Conservation (phyloP, 2,797 vertebrate genomes). For the Aldrovandia affinis region DNA sequence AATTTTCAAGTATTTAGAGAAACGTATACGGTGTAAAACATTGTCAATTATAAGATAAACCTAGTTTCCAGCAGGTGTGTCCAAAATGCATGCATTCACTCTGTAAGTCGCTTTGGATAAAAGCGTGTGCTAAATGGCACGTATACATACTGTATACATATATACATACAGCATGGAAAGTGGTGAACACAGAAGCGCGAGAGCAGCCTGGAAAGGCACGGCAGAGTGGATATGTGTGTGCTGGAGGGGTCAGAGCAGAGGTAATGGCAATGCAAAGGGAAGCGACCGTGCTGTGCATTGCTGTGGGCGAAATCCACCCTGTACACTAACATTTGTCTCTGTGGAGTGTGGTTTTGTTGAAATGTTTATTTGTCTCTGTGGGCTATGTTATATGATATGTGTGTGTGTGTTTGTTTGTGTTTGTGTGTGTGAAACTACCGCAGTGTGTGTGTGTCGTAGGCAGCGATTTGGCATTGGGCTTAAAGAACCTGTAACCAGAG, state of each 20-base stretch:
- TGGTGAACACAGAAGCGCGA: not conserved
- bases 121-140: too few relatives aligned
- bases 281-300: not conserved
- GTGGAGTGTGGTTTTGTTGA: not conserved
- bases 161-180: not conserved
- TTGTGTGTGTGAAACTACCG: not conserved
- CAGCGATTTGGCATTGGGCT: not conserved
- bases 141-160: too few relatives aligned
- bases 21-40: too few relatives aligned
- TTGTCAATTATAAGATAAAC: too few relatives aligned
- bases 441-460: not conserved
- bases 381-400: not conserved
- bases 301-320: too few relatives aligned
- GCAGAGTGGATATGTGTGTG: not conserved
- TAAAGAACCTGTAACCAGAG: not conserved
- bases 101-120: too few relatives aligned
- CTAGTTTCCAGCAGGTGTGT: too few relatives aligned
- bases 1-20: too few relatives aligned
- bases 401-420: not conserved
- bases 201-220: not conserved
- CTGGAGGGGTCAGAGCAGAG: not conserved
- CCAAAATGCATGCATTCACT: too few relatives aligned
- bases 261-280: not conserved
- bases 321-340: too few relatives aligned
- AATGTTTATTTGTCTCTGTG: too few relatives aligned